Evolutionary conservation across 2,797 vertebrate genomes (phyloP), one percentile per base, ranked within the genome.

Genomic region (Ptychadena robeensis): DNA sequence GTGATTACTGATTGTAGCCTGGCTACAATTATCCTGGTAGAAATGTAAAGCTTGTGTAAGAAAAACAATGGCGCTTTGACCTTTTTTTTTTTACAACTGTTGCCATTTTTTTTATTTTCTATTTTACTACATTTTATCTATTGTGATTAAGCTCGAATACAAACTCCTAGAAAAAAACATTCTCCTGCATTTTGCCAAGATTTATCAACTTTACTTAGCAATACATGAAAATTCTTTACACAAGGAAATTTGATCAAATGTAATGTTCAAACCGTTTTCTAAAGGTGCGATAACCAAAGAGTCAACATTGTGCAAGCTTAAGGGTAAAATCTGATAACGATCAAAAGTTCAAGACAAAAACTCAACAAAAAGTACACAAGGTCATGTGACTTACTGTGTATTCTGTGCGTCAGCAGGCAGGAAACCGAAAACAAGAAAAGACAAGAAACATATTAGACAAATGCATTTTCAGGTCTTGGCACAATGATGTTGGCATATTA

Each of bases 321-420:
- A 9, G 3, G 18, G 3, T 22, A 53, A 27, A 59, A 59, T 7
- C 32, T 67, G 31, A 57, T 37, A 27, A 53, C 57, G 25, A 27
- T 68, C n/a, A 68, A 68, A 35, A 27, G 10, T 44, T 25, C 27
- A 38, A 75, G 37, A 66, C 18, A 3, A 25, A 6, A 32, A 66
- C 38, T 66, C 15, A 71, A 53, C 22, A 81, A 72, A 81, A 30
- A 22, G 12, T n/a, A 76, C 27, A n/a, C 25, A 5, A 15, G 28
- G 57, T 82, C 27, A 64, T 25, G 7, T 44, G 12, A 83, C 81
- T 83, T 78, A 83, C 81, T 37, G 81, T 83, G 63, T 83, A 83
- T 72, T 83, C 81, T 83, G 74, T 65, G 57, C 25, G 9, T 38
- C 57, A 78, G 37, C 15, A 30, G 9, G 7, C 57, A 78, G n/a